Conservation (phyloP, 1,140 invertebrate species). For the Euwallacea fornicatus region DNA sequence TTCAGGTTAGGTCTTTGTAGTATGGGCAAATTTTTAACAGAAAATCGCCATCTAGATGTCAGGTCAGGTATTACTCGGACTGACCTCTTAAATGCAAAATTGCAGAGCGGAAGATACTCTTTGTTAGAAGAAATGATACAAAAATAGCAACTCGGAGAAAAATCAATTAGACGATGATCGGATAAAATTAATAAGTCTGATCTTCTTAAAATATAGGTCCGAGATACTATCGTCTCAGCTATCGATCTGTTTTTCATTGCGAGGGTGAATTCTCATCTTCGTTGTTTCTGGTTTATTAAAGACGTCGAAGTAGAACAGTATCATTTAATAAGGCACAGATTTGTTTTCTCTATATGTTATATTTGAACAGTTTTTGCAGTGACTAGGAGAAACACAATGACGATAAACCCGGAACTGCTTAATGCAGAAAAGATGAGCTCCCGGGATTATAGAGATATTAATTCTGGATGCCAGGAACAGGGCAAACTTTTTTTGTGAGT, state of each 20-base stretch:
- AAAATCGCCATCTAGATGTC: too few species aligned
- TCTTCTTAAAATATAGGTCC: too few species aligned
- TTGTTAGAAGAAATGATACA: background rate
- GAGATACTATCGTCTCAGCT: background rate
- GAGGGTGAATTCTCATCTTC: background rate
- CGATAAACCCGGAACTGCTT: conserved; percentile 2
- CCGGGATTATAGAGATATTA: conserved; percentile 5
- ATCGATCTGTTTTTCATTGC: conserved; percentile 22
- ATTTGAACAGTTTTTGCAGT: background rate
- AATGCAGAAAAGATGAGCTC: conserved; percentile 6
- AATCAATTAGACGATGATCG: background rate
- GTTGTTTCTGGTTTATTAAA: conserved; percentile 18
- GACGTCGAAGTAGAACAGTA: conserved; percentile 9
- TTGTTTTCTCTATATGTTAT: background rate
- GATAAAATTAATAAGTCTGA: background rate
- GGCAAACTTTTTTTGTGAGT: background rate
- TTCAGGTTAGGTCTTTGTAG: too few species aligned
- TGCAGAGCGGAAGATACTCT: background rate
- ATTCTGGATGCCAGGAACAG: conserved; percentile 4
- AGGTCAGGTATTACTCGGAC: too few species aligned
- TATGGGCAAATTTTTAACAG: too few species aligned
- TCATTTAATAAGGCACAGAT: conserved; percentile 1
- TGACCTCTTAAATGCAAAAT: conserved; percentile 5
- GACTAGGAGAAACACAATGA: background rate
- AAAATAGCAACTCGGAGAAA: background rate